Evolutionary conservation across 2,797 vertebrate species (phyloP), one percentile per base, ranked within the genome.

Genomic region (Micromesistius poutassou): DNA sequence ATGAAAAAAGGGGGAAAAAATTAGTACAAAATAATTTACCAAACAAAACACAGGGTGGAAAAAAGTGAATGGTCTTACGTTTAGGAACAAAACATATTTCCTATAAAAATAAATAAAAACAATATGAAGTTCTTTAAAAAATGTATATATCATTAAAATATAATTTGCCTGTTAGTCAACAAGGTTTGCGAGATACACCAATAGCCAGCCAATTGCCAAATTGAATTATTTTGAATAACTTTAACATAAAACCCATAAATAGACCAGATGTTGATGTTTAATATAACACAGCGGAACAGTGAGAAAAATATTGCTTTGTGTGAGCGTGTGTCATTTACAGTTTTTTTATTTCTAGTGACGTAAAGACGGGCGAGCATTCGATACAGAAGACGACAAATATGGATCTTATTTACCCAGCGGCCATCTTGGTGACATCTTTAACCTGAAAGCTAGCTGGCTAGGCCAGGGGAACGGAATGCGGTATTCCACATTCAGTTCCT

Each of bases 141-240:
- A 90, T 90, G 91, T 91, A 93, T 93, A 93, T 90, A 93, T 91
- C 85, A 92, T 93, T 89, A 87, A 92, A 93, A 94, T 91, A 91
- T 87, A 90, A 92, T 90, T 81, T 81, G 85, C 87, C 86, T 89
- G 88, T 89, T 91, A 91, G 91, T 90, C 89, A 89, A 92, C 88
- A 93, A 80, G 84, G 87, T 87, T 90, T 82, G 89, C 87, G 87
- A 88, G 87, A 91, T 90, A 91, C 88, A 90, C 83, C 87, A 84
- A 90, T 89, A 88, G 86, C 83, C 89, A 90, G 88, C 87, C 79
- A 81, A 88, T 76, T 86, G 87, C 87, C 78, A 81, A 88, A 77
- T 86, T 79, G 83, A 86, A 83, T 76, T 81, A 75, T 83, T 84
- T 81, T 78, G 75, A 87, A 90, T 62, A 62, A 62, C 55, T 62